Evolutionary conservation across 2,888 invertebrate genomes (phyloP).

Genomic region (Drosophila melanosoma): DNA sequence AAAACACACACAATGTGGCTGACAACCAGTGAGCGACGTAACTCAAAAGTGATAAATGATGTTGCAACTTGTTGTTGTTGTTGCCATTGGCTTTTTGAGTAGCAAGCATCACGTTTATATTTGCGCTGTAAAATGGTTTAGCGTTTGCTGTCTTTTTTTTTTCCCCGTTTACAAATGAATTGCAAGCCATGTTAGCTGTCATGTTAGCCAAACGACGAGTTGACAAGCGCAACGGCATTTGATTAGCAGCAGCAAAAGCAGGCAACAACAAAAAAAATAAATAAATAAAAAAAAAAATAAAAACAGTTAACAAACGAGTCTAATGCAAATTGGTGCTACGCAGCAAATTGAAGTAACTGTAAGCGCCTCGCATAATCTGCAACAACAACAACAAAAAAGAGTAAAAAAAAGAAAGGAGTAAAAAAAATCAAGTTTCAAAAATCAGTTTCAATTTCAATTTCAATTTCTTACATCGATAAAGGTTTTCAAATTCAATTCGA

Average conservation of each 20-base stretch:
- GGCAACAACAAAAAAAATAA: neutral
- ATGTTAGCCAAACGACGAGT: conserved; percentile 71
- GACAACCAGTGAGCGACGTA: conserved; percentile 34
- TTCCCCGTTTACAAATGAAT: conserved; percentile 51
- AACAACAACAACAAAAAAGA: conserved; percentile 7
- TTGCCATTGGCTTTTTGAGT: conserved; percentile 70
- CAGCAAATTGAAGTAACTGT: conserved; percentile 80
- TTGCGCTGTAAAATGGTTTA: conserved; percentile 73
- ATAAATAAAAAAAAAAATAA: neutral
- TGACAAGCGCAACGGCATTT: conserved; percentile 68
- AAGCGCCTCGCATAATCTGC: conserved; percentile 80
- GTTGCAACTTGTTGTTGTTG: conserved; percentile 49
- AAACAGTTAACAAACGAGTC: neutral
- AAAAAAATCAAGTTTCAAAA: neutral
- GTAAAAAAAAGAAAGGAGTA: neutral
- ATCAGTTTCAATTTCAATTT: neutral
- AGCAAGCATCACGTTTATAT: conserved; percentile 65
- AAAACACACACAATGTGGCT: conserved; percentile 64
- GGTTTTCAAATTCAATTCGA: conserved; percentile 75
- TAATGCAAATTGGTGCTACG: conserved; percentile 61
- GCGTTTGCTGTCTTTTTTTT: conserved; percentile 42
- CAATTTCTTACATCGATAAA: conserved; percentile 72
- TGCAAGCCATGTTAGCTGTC: conserved; percentile 78
- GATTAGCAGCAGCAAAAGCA: conserved; percentile 41
- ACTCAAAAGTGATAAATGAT: conserved; percentile 77